phyloP scores from a whole-genome alignment of 2,113 vertebrate species.

The Perca flavescens region DNA sequence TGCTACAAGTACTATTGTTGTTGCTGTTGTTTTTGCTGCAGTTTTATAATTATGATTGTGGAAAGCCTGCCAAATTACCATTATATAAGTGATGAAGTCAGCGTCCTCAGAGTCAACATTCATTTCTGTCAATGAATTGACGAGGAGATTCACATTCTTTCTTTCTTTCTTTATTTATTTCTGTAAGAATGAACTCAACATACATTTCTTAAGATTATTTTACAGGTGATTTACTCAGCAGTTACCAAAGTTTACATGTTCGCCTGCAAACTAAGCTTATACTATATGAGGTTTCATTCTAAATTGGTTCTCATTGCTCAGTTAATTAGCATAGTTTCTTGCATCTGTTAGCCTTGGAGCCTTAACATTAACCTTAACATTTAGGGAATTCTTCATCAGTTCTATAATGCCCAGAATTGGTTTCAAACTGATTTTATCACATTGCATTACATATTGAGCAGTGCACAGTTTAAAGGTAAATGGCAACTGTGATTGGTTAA shows the following conservation, averaged over 20 bases:
- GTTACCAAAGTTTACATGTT: neutral
- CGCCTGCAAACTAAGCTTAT: neutral
- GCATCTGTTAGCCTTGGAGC: neutral
- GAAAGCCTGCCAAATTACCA: constrained; percentile 17
- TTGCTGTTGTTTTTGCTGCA: constrained; percentile 13
- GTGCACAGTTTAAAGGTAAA: neutral
- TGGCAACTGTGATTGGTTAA: neutral
- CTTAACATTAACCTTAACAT: neutral
- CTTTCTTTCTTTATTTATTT: neutral
- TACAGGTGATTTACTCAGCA: neutral
- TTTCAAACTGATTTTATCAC: constrained; percentile 4
- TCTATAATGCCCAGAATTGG: neutral
- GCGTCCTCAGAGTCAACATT: constrained; percentile 14
- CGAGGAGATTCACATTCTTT: neutral
- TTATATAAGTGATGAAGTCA: constrained; percentile 32
- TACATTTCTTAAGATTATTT: neutral
- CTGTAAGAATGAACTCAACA: neutral
- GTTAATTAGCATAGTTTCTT: neutral
- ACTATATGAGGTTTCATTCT: neutral
- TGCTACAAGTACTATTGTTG: neutral
- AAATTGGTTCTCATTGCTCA: neutral
- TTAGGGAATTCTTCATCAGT: neutral
- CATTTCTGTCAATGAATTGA: constrained; percentile 20
- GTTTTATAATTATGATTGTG: constrained; percentile 16
- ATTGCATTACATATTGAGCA: neutral